Conservation (phyloP, 2,113 vertebrate species). For the Porphyrio hochstetteri region DNA sequence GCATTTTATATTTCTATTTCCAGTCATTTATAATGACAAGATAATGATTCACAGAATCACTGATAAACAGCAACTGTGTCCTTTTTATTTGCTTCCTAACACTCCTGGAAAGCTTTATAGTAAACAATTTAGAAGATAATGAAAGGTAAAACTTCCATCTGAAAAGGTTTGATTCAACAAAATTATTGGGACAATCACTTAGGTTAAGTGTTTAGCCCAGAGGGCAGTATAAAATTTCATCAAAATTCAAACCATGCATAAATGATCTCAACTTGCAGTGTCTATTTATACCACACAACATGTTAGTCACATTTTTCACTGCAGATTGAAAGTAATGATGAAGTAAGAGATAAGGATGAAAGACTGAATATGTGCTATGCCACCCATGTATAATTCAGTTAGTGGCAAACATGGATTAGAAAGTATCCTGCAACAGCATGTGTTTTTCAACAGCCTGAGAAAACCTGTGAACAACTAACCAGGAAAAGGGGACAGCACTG, state of each 20-base stretch:
- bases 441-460: neutral
- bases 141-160: slow-evolving; percentile 71
- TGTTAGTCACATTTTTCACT: slow-evolving; percentile 65
- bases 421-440: neutral
- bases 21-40: slow-evolving; percentile 6
- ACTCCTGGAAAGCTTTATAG: slow-evolving; percentile 52
- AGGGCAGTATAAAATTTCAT: slow-evolving; percentile 73
- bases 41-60: slow-evolving; percentile 24
- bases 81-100: slow-evolving; percentile 49
- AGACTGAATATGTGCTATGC: slow-evolving; percentile 48
- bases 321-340: slow-evolving; percentile 63
- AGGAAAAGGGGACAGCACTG: neutral
- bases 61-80: slow-evolving; percentile 18
- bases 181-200: slow-evolving; percentile 72
- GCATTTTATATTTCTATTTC: slow-evolving; percentile 10
- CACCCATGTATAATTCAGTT: slow-evolving; percentile 66
- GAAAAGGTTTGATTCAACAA: slow-evolving; percentile 68
- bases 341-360: slow-evolving; percentile 66
- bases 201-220: slow-evolving; percentile 75
- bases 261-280: slow-evolving; percentile 66
- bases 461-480: neutral
- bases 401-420: slow-evolving; percentile 32
- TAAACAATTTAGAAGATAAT: slow-evolving; percentile 70
- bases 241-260: slow-evolving; percentile 73
- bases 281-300: slow-evolving; percentile 71